These are phyloP conservation scores for Nomada goodeniana DNA, from an alignment of 2,888 invertebrate species.

Conservation along the genomic window DNA sequence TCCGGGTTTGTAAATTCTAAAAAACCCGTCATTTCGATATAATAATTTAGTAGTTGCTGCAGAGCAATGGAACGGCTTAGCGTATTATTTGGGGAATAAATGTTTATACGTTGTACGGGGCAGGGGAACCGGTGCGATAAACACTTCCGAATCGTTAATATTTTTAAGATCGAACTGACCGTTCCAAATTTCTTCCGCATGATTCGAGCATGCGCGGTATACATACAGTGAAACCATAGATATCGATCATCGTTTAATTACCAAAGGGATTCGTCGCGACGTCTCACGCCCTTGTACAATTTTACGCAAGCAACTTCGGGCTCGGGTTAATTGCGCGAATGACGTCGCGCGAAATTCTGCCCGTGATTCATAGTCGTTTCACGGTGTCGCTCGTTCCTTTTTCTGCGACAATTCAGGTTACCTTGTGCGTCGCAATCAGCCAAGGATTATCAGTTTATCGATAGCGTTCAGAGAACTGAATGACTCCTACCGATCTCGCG, in stretches of 20 bases:
- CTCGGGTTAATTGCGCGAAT: conserved; percentile 16
- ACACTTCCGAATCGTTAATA: too few species aligned
- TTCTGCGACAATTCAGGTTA: conserved; percentile 17
- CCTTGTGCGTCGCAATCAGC: conserved; percentile 9
- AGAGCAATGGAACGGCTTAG: too few species aligned
- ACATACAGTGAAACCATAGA: not conserved
- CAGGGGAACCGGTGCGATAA: too few species aligned
- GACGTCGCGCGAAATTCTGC: conserved; percentile 43
- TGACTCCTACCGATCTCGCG: conserved; percentile 1
- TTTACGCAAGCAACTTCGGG: conserved; percentile 8
- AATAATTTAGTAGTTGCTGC: too few species aligned
- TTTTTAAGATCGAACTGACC: not conserved
- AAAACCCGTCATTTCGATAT: too few species aligned
- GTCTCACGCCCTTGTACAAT: not conserved
- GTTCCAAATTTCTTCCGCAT: too few species aligned
- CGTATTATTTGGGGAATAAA: too few species aligned
- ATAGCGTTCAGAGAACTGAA: conserved; percentile 6
- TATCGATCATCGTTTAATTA: not conserved
- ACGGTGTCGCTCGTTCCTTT: not conserved
- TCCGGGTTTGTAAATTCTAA: too few species aligned
- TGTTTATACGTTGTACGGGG: not conserved
- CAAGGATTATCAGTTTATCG: conserved; percentile 32
- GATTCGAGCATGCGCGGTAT: not conserved
- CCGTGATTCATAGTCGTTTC: conserved; percentile 26
- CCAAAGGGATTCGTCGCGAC: not conserved